Evolutionary conservation across 2,797 vertebrate species (phyloP).

Genomic region (Pseudomugil tenellus): DNA sequence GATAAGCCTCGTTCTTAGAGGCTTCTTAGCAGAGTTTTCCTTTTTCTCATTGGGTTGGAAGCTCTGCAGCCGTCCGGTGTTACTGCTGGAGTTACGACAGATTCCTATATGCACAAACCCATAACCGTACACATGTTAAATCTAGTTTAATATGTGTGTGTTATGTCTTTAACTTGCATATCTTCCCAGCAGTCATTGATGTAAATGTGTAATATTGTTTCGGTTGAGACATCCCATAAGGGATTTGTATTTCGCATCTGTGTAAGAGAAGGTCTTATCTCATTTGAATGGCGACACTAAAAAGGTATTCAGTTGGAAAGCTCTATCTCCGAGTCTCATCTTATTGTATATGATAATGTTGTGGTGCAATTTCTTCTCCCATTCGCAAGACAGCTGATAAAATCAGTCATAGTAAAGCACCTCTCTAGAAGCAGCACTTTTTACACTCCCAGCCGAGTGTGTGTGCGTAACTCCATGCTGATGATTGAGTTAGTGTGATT

Average conservation of each 20-base stretch:
- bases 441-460: conserved; percentile 22
- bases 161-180: conserved; percentile 56
- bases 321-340: conserved; percentile 69
- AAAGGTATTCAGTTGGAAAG: conserved; percentile 69
- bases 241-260: conserved; percentile 49
- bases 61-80: conserved; percentile 11
- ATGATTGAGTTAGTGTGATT: conserved; percentile 79
- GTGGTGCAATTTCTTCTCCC: conserved; percentile 69
- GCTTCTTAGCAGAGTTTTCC: conserved; percentile 41
- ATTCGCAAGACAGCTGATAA: conserved; percentile 73
- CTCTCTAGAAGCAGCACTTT: conserved; percentile 51
- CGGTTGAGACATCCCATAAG: conserved; percentile 59
- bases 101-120: conserved; percentile 10
- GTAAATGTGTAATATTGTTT: conserved; percentile 72
- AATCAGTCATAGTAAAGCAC: conserved; percentile 73
- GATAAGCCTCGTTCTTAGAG: conserved; percentile 52
- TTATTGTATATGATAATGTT: conserved; percentile 80
- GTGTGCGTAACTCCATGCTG: conserved; percentile 51
- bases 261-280: conserved; percentile 67
- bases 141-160: conserved; percentile 25
- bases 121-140: conserved; percentile 32
- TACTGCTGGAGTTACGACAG: conserved; percentile 8
- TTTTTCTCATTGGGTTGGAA: not conserved
- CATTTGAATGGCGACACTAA: conserved; percentile 74
- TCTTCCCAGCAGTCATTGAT: conserved; percentile 54